A percentile compares a stretch with the other conserved stretches of the same genome.
phyloP scores from a whole-genome alignment of 2,113 vertebrate species.

The Cavia aperea region DNA sequence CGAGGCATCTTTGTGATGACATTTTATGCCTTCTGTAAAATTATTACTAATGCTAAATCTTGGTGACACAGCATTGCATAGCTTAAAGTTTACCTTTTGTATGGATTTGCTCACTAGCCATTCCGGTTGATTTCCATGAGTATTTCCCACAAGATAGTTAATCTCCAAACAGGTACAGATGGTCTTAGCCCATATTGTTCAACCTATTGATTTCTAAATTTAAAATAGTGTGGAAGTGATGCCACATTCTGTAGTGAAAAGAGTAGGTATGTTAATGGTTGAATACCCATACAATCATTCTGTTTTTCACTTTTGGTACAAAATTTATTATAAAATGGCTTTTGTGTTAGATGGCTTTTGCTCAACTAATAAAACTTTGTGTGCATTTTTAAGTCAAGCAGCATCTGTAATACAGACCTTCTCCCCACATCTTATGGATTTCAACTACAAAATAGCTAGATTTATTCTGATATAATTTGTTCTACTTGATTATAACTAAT shows the following conservation, averaged over 20 bases:
- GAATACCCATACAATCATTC: not conserved
- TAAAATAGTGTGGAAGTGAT: not conserved
- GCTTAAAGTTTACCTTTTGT: not conserved
- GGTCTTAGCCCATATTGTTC: not conserved
- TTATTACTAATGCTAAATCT: not conserved
- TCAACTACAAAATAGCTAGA: not conserved
- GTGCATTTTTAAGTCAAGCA: not conserved
- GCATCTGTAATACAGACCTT: not conserved
- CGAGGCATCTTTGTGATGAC: not conserved
- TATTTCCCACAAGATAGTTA: not conserved
- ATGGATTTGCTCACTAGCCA: not conserved
- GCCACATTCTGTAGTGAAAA: not conserved
- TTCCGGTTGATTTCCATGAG: not conserved
- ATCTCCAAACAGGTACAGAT: not conserved
- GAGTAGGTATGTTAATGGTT: not conserved
- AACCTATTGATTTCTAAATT: not conserved
- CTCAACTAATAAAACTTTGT: not conserved
- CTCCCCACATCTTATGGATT: not conserved
- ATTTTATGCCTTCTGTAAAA: not conserved
- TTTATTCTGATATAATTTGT: conserved; percentile 20
- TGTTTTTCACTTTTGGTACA: not conserved
- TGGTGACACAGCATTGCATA: not conserved
- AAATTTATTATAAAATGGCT: not conserved
- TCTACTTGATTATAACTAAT: conserved; percentile 46
- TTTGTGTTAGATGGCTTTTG: not conserved